Evolutionary conservation across 2,797 vertebrate genomes (phyloP), one percentile per base, ranked within the genome.

Genomic region (Podarcis lilfordi): DNA sequence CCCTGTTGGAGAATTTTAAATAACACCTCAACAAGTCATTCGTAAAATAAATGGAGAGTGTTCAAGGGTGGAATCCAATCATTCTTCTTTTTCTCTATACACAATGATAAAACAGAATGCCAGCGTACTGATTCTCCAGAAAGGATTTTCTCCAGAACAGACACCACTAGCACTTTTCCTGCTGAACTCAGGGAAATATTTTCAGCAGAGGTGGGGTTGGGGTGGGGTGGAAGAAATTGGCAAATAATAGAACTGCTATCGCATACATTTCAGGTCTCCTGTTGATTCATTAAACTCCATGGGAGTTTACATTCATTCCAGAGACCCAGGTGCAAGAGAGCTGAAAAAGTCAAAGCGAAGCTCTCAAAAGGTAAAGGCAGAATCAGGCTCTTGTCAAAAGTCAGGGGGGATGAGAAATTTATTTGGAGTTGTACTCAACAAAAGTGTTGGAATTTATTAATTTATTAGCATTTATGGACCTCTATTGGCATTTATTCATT

Each of bases 211-310:
- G 19, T 64, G 61, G 61, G 61, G 61, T 23, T 64, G 9, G 45
- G 85, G 78, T 61, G 74, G 17, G 74, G 25, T 64, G 3, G 25
- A 3, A 25, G 19, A 35, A 27, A 15, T 15, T 17, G 50, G 35
- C 32, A 84, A 88, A 76, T 2, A 35, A 68, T 50, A 35, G 11
- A 23, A 7, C 6, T 66, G 84, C 2, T 78, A 77, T 76, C 88
- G 59, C 68, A 85, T 66, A 45, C 0, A 71, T 40, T 50, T 43
- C 91, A 80, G 91, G 92, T 86, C 69, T 91, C 89, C 61, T 82
- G 86, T 90, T 91, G 91, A 92, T 91, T 93, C 88, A 87, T 40
- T 93, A 82, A 94, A 89, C 82, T 66, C 83, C 1, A 21, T 76
- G 80, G 92, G 82, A 91, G 89, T 13, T 77, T 82, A 81, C 82